Conservation (phyloP, 2,113 vertebrate species). For the Notechis scutatus region DNA sequence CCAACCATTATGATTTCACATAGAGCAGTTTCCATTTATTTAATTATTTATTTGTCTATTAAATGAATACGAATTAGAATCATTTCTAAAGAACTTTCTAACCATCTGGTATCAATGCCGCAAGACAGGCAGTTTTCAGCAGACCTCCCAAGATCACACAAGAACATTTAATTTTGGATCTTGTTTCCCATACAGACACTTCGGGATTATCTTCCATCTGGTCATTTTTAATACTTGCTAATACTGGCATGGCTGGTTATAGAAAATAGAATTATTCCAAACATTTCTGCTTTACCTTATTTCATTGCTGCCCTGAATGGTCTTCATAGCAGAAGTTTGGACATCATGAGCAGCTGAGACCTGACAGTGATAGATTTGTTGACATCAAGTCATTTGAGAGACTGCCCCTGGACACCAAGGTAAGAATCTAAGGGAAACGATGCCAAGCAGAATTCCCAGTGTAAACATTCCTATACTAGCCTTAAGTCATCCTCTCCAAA, state of each 20-base stretch:
- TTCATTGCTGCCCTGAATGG: not conserved
- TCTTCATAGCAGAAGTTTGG: not conserved
- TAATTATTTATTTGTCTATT: conserved; percentile 2
- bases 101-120: not conserved
- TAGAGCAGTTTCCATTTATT: not conserved
- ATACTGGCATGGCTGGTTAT: not conserved
- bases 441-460: not conserved
- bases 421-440: not conserved
- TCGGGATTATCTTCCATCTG: conserved; percentile 14
- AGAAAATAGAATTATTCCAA: not conserved
- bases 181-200: not conserved
- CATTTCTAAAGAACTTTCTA: conserved; percentile 3
- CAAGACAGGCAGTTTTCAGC: not conserved
- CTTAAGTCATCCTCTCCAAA: not conserved
- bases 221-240: conserved; percentile 9
- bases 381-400: not conserved
- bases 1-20: conserved; percentile 10
- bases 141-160: not conserved
- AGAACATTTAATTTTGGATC: not conserved
- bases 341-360: not conserved
- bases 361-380: not conserved
- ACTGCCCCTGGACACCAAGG: not conserved
- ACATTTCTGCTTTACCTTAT: not conserved
- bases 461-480: not conserved
- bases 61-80: not conserved